Base-by-base conservation (phyloP, 30 jellyfish, hydroid and myxozoan genomes). In the Cassiopea andromeda region DNA sequence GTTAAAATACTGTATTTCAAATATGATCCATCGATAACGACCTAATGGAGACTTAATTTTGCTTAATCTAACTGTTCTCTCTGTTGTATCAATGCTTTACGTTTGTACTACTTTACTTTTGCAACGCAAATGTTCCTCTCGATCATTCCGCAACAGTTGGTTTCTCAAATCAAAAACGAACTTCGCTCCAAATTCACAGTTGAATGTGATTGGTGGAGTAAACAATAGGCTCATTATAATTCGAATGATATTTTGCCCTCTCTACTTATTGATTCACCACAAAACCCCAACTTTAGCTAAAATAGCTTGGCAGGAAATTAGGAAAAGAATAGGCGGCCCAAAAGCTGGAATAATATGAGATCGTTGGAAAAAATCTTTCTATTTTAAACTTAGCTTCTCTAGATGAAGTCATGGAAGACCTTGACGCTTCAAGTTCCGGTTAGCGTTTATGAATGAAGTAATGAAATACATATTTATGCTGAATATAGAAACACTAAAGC, bases 161-260 rank as follows among this genome's bases (percentile, higher is more conserved):
- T n/a, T 48, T 48, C 76, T 44, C 82, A 71, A 72, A 18, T 69
- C 75, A 46, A 87, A 87, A 87, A 87, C 94, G 94, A 87, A 87
- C 94, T 87, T 87, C 94, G 90, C 94, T 87, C 94, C 94, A 87
- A 81, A 87, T 76, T 73, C 75, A 78, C 67, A 49, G 81, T 77
- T 66, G 19, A 60, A 50, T 69, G 18, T 87, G 85, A 87, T 87
- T 87, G 94, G 94, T 61, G 69, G 66, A 73, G 48, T 2, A 45
- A 6, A 73, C 89, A 86, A 86, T 60, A 60, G 80, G 4, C 64
- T 38, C 10, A 74, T 69, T 73, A 60, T 48, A 50, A 27, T 77
- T 77, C 86, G 86, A 77, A 75, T 27, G 49, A 38, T 27, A 8
- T 3, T 1, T 50, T 54, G 12, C 64, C 64, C 12, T 10, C 10